phyloP scores from a whole-genome alignment of 1,140 invertebrate species.

The Philaenus spumarius region DNA sequence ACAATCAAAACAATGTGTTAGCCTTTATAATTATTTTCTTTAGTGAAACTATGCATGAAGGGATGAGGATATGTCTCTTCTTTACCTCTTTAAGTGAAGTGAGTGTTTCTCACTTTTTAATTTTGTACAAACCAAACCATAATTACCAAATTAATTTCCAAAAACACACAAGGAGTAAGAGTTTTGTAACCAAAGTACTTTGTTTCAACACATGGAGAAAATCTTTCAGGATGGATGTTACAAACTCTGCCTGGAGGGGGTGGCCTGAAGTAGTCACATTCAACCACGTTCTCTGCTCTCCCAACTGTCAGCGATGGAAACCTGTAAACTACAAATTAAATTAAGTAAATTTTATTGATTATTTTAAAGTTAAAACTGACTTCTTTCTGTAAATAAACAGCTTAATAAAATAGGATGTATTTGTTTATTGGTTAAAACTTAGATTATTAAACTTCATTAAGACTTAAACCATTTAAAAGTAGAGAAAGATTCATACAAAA shows the following conservation, averaged over 20 bases:
- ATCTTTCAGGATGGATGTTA: conserved; percentile 42
- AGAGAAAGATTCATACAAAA: no score
- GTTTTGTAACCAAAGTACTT: conserved; percentile 62
- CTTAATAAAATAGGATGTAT: no score
- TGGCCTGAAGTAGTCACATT: conserved; percentile 54
- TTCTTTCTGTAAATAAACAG: no score
- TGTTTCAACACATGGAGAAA: conserved; percentile 54
- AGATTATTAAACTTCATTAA: no score
- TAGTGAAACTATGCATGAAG: background rate
- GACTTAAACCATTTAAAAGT: no score
- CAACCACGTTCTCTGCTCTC: conserved; percentile 52
- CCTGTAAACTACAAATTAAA: conserved; percentile 18
- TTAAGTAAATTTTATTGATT: no score
- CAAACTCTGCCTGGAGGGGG: conserved; percentile 56
- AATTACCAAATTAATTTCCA: conserved; percentile 45
- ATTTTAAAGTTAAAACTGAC: no score
- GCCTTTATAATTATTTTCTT: no score
- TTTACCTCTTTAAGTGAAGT: background rate
- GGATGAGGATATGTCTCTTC: background rate
- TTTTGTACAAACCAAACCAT: background rate
- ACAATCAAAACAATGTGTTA: no score
- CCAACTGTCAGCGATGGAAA: conserved; percentile 34
- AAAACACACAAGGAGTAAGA: conserved; percentile 69
- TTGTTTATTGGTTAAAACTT: no score
- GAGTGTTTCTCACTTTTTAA: background rate